These are phyloP conservation scores for Drepanosiphum platanoidis DNA, from an alignment of 2,888 invertebrate genomes.

Conservation along the genomic window DNA sequence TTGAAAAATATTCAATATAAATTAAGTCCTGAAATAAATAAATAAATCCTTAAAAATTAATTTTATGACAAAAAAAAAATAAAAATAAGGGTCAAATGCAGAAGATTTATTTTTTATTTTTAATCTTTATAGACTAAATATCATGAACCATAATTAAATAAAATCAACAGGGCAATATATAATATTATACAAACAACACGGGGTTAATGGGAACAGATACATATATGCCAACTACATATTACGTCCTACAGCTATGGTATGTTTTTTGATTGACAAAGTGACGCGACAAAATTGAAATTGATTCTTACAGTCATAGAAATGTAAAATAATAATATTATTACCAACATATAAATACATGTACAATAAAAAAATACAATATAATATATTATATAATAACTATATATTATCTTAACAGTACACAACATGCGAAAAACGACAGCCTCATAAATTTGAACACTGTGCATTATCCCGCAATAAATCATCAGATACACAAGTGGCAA, in stretches of 20 bases:
- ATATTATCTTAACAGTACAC: slow-evolving; percentile 5
- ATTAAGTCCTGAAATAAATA: not conserved
- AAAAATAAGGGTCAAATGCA: not conserved
- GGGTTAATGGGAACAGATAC: not conserved
- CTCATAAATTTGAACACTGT: not conserved
- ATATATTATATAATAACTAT: not conserved
- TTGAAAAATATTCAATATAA: slow-evolving; percentile 30
- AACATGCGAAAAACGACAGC: slow-evolving; percentile 16
- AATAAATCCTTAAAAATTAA: not conserved
- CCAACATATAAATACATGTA: slow-evolving; percentile 16
- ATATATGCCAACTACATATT: not conserved
- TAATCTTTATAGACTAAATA: not conserved
- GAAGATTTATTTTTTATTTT: not conserved
- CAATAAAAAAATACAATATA: slow-evolving; percentile 33
- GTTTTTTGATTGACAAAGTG: slow-evolving; percentile 30
- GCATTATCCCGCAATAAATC: not conserved
- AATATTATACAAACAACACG: slow-evolving; percentile 6
- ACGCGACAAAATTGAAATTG: slow-evolving; percentile 15
- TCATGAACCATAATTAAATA: slow-evolving; percentile 9
- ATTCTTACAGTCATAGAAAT: not conserved
- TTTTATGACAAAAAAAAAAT: not conserved
- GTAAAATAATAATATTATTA: not conserved
- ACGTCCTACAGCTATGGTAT: not conserved
- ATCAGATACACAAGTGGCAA: not conserved
- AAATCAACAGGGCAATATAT: slow-evolving; percentile 28